These are phyloP conservation scores for Pangasius macronema DNA, from an alignment of 2,797 vertebrate genomes.

Conservation along the genomic window DNA sequence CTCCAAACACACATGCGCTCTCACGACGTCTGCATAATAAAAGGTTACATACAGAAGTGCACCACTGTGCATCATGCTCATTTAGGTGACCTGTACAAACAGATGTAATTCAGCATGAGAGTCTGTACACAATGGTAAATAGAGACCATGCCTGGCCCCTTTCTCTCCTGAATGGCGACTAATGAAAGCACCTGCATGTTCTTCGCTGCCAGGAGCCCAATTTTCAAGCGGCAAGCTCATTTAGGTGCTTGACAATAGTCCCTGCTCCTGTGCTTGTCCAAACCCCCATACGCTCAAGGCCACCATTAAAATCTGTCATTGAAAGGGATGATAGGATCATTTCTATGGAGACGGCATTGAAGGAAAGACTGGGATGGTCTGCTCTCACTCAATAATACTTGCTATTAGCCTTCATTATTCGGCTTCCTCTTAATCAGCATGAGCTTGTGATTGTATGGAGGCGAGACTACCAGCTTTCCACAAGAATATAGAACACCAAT, in stretches of 20 bases:
- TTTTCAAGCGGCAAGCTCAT: constrained; percentile 58
- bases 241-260: constrained; percentile 62
- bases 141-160: constrained; percentile 7
- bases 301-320: constrained; percentile 69
- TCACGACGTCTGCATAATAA: not conserved
- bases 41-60: constrained; percentile 1
- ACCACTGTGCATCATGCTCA: constrained; percentile 11
- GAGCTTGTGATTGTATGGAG: constrained; percentile 65
- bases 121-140: constrained; percentile 44
- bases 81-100: constrained; percentile 36
- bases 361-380: constrained; percentile 7
- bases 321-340: constrained; percentile 67
- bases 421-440: constrained; percentile 74
- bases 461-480: not conserved
- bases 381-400: constrained; percentile 69
- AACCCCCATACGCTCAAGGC: constrained; percentile 56
- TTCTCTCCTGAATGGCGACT: constrained; percentile 64
- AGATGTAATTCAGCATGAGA: constrained; percentile 32
- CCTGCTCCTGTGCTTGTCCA: constrained; percentile 38
- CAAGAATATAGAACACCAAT: too few relatives aligned
- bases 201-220: constrained; percentile 49
- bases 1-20: not conserved
- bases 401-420: constrained; percentile 76
- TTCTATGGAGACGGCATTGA: constrained; percentile 59
- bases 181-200: constrained; percentile 71